These are phyloP conservation scores for Apamea sordens DNA, from an alignment of 2,888 invertebrate species.

Conservation along the genomic window DNA sequence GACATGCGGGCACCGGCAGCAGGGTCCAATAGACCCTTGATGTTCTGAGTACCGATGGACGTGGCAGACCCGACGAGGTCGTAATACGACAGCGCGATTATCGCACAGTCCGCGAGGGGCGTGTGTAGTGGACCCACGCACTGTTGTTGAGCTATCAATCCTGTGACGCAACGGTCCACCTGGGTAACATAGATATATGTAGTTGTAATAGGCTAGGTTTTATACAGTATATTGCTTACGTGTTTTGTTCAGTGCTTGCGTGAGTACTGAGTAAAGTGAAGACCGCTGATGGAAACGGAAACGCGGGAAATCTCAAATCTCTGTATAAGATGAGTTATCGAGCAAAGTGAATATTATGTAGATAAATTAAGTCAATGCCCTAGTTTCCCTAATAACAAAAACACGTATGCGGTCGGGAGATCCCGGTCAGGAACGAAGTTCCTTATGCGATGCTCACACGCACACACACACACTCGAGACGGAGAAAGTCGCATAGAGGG, in stretches of 20 bases:
- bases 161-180: conserved; percentile 97
- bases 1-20: conserved; percentile 98
- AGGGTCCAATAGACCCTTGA: conserved; percentile 96
- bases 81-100: conserved; percentile 96
- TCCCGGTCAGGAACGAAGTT: not conserved
- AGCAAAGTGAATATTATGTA: not conserved
- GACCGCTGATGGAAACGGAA: not conserved
- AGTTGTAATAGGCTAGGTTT: not conserved
- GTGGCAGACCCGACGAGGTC: conserved; percentile 96
- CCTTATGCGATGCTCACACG: not conserved
- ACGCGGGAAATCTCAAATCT: not conserved
- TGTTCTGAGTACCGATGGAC: conserved; percentile 98
- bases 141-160: conserved; percentile 98
- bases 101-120: conserved; percentile 98
- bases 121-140: conserved; percentile 99
- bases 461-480: not conserved
- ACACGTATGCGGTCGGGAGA: not conserved
- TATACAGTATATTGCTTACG: not conserved
- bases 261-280: not conserved
- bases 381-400: not conserved
- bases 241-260: not conserved
- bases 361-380: not conserved
- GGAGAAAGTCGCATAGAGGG: not conserved
- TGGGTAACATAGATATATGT: conserved; percentile 57
- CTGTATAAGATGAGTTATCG: not conserved